Percentiles rank a stretch among this genome's conserved stretches.
These are phyloP conservation scores for Sus scrofa DNA, from an alignment of 2,113 vertebrate genomes.

Conservation along the genomic window T2T-Sscrofa CM000812.6:278175501-278176000, in stretches of 20 bases:
- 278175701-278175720: constrained; percentile 38
- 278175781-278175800: constrained; percentile 62
- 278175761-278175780: constrained; percentile 55
- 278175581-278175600: constrained; percentile 16
- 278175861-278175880: constrained; percentile 35
- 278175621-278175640: constrained; percentile 51
- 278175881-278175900: constrained; percentile 73
- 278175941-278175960: background rate
- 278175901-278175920: constrained; percentile 72
- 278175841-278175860: constrained; percentile 55
- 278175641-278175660: constrained; percentile 59
- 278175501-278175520: background rate
- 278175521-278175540: constrained; percentile 15
- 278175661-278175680: constrained; percentile 74
- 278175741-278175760: constrained; percentile 6
- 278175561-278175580: background rate
- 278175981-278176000: constrained; percentile 56
- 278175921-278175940: constrained; percentile 70
- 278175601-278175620: constrained; percentile 52
- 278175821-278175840: constrained; percentile 48
- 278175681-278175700: constrained; percentile 22
- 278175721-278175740: constrained; percentile 10
- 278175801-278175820: constrained; percentile 64
- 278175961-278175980: constrained; percentile 11
- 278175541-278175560: constrained; percentile 31